Base-by-base conservation (phyloP, 2,113 vertebrate species). In the Accipiter cooperii region DNA sequence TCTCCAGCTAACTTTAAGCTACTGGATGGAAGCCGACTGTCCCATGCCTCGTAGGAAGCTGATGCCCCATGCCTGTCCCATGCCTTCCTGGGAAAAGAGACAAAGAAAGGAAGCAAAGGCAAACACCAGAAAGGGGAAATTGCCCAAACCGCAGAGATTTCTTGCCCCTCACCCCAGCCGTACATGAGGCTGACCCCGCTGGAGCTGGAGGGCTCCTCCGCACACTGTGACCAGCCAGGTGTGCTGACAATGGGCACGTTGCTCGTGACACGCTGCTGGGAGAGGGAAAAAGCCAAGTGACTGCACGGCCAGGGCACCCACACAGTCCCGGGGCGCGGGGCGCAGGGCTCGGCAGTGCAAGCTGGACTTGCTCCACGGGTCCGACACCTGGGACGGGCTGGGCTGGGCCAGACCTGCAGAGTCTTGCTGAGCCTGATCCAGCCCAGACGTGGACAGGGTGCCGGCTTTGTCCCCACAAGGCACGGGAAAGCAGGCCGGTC, bases 241-340 rank as follows among this genome's bases (percentile, higher is more conserved):
- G 60, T 47, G 38, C 54, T 4, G 2, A 65, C 26, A 44, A 40
- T 2, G 2, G 70, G 54, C 61, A 84, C 38, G 2, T 22, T 64
- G 83, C 77, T 73, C 29, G 0, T 4, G 14, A 55, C 20, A 66
- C 26, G 3, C 49, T 61, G 58, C 57, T 49, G 24, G 69, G 42
- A 86, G 33, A 86, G 25, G 33, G 47, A 21, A 46, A 74, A 73
- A 36, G 33, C 10, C 1, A 2, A 87, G 46, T 34, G 52, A 36
- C 40, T 74, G 89, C 40, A 20, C 0, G 34, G 68, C 49, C 73
- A 46, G 34, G 65, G 33, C 42, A 80, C 36, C 63, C 57, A 51
- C 65, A 40, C 20, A 71, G 79, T 57, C 44, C 63, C 0, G 0
- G 17, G 9, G 33, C 18, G 6, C 6, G 0, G 2, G 84, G 33